phyloP scores from a whole-genome alignment of 2,797 vertebrate genomes.

The Agapornis canus region DNA sequence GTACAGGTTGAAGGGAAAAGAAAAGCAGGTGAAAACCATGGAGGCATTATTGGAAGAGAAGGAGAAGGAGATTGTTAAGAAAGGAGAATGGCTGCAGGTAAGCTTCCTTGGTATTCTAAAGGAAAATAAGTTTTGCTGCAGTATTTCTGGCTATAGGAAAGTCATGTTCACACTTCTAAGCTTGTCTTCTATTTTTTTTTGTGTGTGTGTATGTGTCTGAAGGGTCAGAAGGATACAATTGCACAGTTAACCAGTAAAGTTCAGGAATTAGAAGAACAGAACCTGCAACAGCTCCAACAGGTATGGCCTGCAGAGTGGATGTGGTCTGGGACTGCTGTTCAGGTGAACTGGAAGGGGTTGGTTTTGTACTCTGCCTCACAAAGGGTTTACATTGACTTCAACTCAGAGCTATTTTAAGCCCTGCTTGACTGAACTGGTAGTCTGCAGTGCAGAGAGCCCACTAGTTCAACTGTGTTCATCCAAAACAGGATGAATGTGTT shows the following conservation, averaged over 20 bases:
- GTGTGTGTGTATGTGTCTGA: neutral
- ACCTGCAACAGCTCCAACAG: slow-evolving; percentile 68
- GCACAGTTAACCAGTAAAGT: slow-evolving; percentile 72
- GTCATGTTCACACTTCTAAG: neutral
- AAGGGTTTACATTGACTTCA: neutral
- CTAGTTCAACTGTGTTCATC: neutral
- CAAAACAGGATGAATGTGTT: neutral
- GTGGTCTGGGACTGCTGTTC: neutral
- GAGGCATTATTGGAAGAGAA: slow-evolving; percentile 82
- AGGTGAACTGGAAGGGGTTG: neutral
- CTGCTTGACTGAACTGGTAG: neutral
- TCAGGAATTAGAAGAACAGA: slow-evolving; percentile 71
- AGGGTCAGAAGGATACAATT: slow-evolving; percentile 78
- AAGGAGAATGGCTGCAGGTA: slow-evolving; percentile 82
- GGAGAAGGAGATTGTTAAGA: slow-evolving; percentile 79
- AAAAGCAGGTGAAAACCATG: slow-evolving; percentile 85
- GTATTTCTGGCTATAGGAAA: neutral
- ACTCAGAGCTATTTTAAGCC: neutral
- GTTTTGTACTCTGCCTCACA: neutral
- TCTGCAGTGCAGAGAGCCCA: neutral
- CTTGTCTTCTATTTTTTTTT: neutral
- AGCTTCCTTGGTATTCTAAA: neutral
- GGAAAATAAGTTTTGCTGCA: neutral
- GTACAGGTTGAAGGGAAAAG: slow-evolving; percentile 85
- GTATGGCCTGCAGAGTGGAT: neutral